Conservation (phyloP, 2,888 invertebrate genomes). For the Zaprionus obscuricornis region DNA sequence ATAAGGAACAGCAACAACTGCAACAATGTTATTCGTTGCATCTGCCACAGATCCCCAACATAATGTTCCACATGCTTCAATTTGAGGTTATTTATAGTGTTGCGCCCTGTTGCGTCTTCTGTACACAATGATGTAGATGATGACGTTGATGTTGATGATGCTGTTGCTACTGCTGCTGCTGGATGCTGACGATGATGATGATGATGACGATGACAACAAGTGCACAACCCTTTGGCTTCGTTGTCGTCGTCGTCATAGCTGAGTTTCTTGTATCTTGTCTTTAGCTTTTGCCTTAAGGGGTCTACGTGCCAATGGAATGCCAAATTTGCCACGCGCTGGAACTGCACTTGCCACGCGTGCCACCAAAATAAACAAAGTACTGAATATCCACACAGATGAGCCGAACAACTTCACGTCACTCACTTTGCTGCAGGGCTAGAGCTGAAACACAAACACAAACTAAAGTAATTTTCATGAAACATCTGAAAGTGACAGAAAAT, state of each 20-base stretch:
- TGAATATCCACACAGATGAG: conserved; percentile 31
- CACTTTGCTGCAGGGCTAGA: too few species aligned
- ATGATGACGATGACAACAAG: conserved; percentile 62
- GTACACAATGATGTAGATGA: conserved; percentile 5
- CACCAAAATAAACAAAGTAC: conserved; percentile 63
- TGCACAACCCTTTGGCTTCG: conserved; percentile 69
- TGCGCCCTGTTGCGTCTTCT: conserved; percentile 1
- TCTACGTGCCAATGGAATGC: conserved; percentile 51
- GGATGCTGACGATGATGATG: conserved; percentile 20
- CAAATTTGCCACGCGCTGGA: conserved; percentile 56
- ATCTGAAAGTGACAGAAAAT: too few species aligned
- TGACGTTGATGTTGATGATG: conserved; percentile 26
- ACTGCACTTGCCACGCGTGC: conserved; percentile 68
- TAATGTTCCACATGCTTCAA: conserved; percentile 4
- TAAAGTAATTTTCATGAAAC: conserved; percentile 45
- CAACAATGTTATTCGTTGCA: conserved; percentile 27
- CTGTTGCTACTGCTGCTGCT: conserved; percentile 8
- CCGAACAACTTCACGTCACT: conserved; percentile 15
- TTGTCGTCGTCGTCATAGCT: conserved; percentile 26
- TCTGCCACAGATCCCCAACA: conserved; percentile 1
- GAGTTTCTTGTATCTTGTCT: conserved; percentile 31
- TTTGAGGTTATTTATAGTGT: conserved; percentile 41
- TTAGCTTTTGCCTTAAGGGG: conserved; percentile 24
- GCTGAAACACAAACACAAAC: conserved; percentile 35
- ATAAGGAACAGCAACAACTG: conserved; percentile 11